These are phyloP conservation scores for Eudemis profundana DNA, from an alignment of 2,888 invertebrate species.

Conservation along the genomic window DNA sequence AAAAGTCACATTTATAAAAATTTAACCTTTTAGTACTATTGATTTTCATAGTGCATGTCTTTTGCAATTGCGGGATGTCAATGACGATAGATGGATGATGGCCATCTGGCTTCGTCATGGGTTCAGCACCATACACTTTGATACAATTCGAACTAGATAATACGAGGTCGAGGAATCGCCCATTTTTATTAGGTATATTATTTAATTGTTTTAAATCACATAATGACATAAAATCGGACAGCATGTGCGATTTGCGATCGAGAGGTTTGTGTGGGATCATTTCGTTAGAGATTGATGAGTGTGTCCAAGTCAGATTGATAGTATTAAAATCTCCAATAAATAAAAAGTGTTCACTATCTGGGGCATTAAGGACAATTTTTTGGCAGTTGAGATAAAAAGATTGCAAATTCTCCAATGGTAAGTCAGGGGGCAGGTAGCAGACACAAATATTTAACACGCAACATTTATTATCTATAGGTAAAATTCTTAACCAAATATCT, in stretches of 20 bases:
- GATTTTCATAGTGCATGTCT: background rate
- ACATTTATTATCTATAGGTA: background rate
- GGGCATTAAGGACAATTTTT: background rate
- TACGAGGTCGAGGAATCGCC: background rate
- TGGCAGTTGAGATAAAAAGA: background rate
- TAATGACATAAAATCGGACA: background rate
- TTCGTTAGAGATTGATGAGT: no score
- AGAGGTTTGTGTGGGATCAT: no score
- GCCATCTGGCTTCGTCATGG: background rate
- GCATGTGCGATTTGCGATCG: no score
- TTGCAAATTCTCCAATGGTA: background rate
- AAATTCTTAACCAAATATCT: background rate
- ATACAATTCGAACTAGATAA: background rate
- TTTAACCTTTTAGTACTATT: background rate
- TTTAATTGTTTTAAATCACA: slow-evolving; percentile 6
- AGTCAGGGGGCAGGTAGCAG: no score
- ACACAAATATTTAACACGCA: no score
- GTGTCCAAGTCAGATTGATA: background rate
- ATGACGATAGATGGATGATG: background rate
- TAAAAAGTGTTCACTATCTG: no score
- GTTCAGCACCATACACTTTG: background rate
- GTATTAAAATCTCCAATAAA: background rate
- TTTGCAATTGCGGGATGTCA: background rate
- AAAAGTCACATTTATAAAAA: background rate
- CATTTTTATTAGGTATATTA: slow-evolving; percentile 1